These are phyloP conservation scores for Halcyon smyrnensis DNA, from an alignment of 2,797 vertebrate species.

Conservation along the genomic window DNA sequence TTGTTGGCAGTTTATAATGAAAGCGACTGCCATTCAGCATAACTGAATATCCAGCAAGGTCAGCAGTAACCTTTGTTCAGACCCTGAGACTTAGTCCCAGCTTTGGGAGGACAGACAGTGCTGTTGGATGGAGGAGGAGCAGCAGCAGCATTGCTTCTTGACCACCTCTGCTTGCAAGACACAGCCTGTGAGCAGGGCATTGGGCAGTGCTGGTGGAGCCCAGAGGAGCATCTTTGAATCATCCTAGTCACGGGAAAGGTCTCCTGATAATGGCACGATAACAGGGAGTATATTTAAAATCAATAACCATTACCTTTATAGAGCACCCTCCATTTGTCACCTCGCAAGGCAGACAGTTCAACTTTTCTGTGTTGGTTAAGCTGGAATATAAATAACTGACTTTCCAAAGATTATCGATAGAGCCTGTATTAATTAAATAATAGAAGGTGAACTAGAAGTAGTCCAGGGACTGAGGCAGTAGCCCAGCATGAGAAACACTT, in stretches of 20 bases:
- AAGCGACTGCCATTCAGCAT: rapidly evolving
- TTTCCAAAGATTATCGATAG: neutral
- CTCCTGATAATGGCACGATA: neutral
- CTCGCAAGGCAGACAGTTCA: neutral
- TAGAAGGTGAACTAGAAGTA: neutral
- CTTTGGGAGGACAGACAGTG: neutral
- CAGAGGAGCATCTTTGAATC: neutral
- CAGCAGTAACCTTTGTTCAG: neutral
- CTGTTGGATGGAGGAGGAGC: rapidly evolving
- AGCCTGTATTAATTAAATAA: neutral
- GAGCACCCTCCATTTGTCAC: neutral
- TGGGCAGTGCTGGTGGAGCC: neutral
- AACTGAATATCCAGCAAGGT: neutral
- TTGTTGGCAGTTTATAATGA: neutral
- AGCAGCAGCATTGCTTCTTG: neutral
- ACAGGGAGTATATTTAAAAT: neutral
- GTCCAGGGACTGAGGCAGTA: neutral
- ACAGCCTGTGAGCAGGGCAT: rapidly evolving
- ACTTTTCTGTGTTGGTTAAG: neutral
- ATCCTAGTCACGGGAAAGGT: neutral
- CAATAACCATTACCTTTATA: neutral
- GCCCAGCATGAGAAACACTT: neutral
- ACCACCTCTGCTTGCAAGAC: neutral
- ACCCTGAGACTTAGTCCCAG: neutral
- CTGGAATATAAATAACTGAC: neutral